Evolutionary conservation across 2,113 vertebrate species (phyloP).

Genomic region (Myocastor coypus): DNA sequence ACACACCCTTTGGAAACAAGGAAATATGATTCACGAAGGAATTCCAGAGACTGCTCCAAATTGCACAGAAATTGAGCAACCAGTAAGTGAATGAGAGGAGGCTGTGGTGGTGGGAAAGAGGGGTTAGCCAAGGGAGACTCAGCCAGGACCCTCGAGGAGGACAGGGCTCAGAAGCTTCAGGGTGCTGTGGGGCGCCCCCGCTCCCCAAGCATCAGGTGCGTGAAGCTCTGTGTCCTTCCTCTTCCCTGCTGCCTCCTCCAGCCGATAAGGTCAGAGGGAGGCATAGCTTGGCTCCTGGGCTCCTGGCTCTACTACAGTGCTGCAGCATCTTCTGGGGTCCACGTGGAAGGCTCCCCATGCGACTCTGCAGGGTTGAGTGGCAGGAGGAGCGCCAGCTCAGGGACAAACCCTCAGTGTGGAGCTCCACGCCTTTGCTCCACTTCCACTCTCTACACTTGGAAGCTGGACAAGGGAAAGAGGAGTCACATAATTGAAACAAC

Average conservation of each 20-base stretch:
- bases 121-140: accelerated
- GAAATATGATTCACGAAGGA: not conserved
- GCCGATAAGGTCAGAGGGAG: not conserved
- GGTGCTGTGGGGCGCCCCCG: not conserved
- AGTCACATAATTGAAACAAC: not conserved
- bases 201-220: too few relatives aligned
- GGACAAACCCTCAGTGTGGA: not conserved
- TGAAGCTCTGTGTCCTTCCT: not conserved
- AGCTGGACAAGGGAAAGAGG: not conserved
- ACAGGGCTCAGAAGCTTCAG: not conserved
- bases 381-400: not conserved
- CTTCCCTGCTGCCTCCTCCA: not conserved
- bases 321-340: not conserved
- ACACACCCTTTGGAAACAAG: not conserved
- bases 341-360: too few relatives aligned
- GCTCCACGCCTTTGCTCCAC: not conserved
- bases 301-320: not conserved
- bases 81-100: not conserved
- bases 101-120: accelerated
- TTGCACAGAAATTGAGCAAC: too few relatives aligned
- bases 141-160: not conserved
- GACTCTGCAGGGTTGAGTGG: not conserved
- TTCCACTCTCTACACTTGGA: not conserved
- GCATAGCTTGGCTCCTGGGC: not conserved
- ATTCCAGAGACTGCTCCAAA: not conserved